phyloP scores from a whole-genome alignment of 2,797 vertebrate species.

The Coilia nasus region DNA sequence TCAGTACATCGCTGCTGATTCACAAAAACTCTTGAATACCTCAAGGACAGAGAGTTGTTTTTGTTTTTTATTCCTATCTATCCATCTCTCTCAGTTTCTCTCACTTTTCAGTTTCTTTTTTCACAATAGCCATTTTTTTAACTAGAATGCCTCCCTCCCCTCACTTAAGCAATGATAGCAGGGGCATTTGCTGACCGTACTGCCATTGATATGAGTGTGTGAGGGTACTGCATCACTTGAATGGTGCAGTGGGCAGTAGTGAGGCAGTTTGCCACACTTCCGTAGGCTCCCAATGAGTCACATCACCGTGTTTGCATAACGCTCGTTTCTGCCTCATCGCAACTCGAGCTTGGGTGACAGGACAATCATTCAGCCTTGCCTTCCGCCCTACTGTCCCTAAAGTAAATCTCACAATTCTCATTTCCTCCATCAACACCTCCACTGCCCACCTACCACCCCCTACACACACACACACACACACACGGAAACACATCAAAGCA shows the following conservation, averaged over 20 bases:
- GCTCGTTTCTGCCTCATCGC: conserved; percentile 47
- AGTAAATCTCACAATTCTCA: conserved; percentile 30
- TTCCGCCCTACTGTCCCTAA: not conserved
- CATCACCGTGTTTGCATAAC: conserved; percentile 49
- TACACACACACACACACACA: too few relatives aligned
- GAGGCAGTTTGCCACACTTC: not conserved
- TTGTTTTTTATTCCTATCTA: not conserved
- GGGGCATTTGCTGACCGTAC: not conserved
- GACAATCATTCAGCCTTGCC: not conserved
- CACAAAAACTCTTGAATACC: not conserved
- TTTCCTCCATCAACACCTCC: conserved; percentile 27
- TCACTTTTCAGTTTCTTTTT: not conserved
- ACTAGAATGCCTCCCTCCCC: not conserved
- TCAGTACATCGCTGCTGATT: not conserved
- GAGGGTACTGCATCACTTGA: not conserved
- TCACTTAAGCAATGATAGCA: not conserved
- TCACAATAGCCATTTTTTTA: conserved; percentile 33
- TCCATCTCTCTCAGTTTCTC: not conserved
- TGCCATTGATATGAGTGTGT: not conserved
- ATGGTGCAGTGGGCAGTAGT: conserved; percentile 47
- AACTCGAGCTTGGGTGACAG: conserved; percentile 26
- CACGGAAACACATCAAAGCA: too few relatives aligned
- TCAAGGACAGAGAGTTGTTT: not conserved
- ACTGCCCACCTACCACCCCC: not conserved
- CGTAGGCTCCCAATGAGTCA: conserved; percentile 57